Base-by-base conservation (phyloP, 2,888 invertebrate genomes). In the Terebella lapidaria region DNA sequence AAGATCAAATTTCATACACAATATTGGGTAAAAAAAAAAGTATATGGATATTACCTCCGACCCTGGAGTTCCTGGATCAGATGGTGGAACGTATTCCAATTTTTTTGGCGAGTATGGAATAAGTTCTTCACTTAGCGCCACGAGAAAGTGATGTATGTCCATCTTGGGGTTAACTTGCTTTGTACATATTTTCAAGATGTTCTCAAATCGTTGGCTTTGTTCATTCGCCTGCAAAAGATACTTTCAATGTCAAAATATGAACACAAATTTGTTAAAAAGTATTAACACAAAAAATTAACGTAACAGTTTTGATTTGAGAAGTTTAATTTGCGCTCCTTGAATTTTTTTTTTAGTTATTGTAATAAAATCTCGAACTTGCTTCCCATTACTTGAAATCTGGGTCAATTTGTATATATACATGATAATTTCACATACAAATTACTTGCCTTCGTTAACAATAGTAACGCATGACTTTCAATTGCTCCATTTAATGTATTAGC, bases 401-500 rank as follows among this genome's bases (percentile, higher is more conserved):
- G n/a, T n/a, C n/a, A n/a, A n/a, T n/a, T n/a, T n/a, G n/a, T n/a
- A n/a, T n/a, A n/a, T n/a, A n/a, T n/a, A n/a, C n/a, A n/a, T n/a
- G n/a, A n/a, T n/a, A n/a, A n/a, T n/a, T n/a, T n/a, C n/a, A n/a
- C n/a, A n/a, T n/a, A n/a, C 42, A 10, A 35, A 35, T 15, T n/a
- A 10, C 10, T 35, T 84, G 92, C 92, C 86, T 90, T 89, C 70
- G 87, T 86, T 65, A 89, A 86, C 73, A 93, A 86, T 69, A 91
- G 87, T 83, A 91, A 88, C 60, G 92, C 89, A 70, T 91, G 91
- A 79, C 92, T 91, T 72, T 90, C 86, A 74, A 93, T 88, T 26
- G 93, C 89, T 68, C 93, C 92, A 72, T 92, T 88, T 71, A 94
- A 86, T 62, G 91, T 90, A 72, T 89, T 85, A 80, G 91, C 92